phyloP scores from a whole-genome alignment of 2,888 invertebrate genomes.

The Aplocera efformata region DNA sequence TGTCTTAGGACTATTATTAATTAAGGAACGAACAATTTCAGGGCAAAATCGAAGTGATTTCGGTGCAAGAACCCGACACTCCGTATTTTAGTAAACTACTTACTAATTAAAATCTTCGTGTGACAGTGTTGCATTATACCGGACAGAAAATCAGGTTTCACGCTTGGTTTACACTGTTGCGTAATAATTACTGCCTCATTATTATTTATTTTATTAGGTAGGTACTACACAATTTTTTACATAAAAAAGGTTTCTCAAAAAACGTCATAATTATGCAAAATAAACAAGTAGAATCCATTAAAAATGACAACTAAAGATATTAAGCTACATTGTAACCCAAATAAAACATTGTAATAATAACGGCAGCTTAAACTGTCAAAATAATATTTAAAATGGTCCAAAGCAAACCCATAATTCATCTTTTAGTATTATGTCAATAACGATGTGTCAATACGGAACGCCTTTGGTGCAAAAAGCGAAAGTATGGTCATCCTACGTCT shows the following conservation, averaged over 20 bases:
- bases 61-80: no score
- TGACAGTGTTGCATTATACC: slow-evolving; percentile 30
- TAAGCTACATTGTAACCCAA: not conserved
- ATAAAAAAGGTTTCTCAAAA: not conserved
- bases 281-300: not conserved
- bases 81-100: slow-evolving; percentile 13
- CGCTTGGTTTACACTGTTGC: slow-evolving; percentile 8
- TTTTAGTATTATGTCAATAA: slow-evolving; percentile 35
- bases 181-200: slow-evolving; percentile 11
- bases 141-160: slow-evolving; percentile 16
- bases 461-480: slow-evolving; percentile 39
- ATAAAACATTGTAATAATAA: slow-evolving; percentile 1
- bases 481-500: slow-evolving; percentile 37
- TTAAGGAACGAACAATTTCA: no score
- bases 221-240: slow-evolving; percentile 6
- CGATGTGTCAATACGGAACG: slow-evolving; percentile 38
- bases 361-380: slow-evolving; percentile 20
- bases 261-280: not conserved
- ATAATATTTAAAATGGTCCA: slow-evolving; percentile 23
- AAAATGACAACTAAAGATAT: not conserved
- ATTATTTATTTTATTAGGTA: slow-evolving; percentile 13
- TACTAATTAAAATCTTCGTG: slow-evolving; percentile 31
- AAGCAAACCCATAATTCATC: slow-evolving; percentile 25
- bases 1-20: no score
- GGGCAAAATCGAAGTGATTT: not conserved